Base-by-base conservation (phyloP, 2,113 vertebrate species). In the Salvelinus sp. region DNA sequence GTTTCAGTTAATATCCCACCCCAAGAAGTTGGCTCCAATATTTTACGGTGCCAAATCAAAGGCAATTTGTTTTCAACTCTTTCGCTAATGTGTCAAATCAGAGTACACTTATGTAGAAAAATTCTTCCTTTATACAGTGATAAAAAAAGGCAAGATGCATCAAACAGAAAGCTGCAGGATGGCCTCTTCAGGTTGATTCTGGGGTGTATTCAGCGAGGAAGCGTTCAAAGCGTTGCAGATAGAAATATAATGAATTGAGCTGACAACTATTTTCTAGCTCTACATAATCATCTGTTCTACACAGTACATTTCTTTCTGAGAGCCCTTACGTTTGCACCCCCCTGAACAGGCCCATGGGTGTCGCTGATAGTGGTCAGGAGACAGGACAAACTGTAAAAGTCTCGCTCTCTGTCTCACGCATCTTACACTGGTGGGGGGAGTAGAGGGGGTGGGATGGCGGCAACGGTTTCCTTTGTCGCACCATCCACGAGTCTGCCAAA, bases 131-230 rank as follows among this genome's bases (percentile, higher is more conserved):
- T 96, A 94, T 96, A 97, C 95, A 96, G 94, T 93, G 96, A 96
- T 97, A 96, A 97, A 95, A 97, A 97, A 77, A 96, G 94, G 95
- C 95, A 96, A 96, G 96, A 97, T 96, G 97, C 96, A 84, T 95
- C 95, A 95, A 97, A 97, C 96, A 96, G 96, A 95, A 93, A 92
- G 94, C 88, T 57, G 4, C 20, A 81, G 74, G 77, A 20, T 68
- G 69, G 85, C 77, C 74, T 92, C 91, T 92, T 92, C 74, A 12
- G 82, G 88, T 74, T 73, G 89, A 89, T 90, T 82, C 90, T 86
- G 90, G 88, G 50, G 50, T 54, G 16, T 54, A 18, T 18, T 54
- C 50, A 54, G 14, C 3, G 50, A 54, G 50, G 50, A 18, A 54
- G 50, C 50, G 3, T 54, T 54, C 50, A 54, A 54, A 54, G 16